Percentiles rank a stretch among this genome's conserved stretches.
These are phyloP conservation scores for Drosophila simulans DNA, from an alignment of 1,140 invertebrate genomes.

Conservation along the genomic window DNA sequence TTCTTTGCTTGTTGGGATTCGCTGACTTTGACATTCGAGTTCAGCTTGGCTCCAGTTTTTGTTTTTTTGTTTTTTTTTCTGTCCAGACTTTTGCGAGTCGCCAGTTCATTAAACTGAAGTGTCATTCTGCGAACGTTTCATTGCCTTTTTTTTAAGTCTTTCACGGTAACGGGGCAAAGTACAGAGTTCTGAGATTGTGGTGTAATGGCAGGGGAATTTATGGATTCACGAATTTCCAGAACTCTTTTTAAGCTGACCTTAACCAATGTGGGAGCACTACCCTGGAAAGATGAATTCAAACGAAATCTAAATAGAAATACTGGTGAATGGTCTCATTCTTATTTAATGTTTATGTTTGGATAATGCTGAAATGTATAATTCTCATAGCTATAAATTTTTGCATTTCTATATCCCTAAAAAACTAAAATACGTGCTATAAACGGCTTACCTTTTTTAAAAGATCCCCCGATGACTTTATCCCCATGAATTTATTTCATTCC, in stretches of 20 bases:
- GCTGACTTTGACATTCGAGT: constrained; percentile 51
- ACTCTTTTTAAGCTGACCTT: constrained; percentile 25
- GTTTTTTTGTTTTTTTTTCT: constrained; percentile 21
- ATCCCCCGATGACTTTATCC: not conserved
- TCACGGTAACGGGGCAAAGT: constrained; percentile 56
- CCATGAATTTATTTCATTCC: constrained; percentile 23
- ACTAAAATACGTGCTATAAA: not conserved
- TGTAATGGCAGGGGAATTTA: constrained; percentile 62
- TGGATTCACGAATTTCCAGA: constrained; percentile 48
- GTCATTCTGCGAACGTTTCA: constrained; percentile 66
- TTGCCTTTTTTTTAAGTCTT: constrained; percentile 41
- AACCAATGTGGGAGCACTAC: constrained; percentile 14
- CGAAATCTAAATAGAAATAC: not conserved
- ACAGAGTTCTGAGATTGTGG: constrained; percentile 52
- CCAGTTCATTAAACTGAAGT: constrained; percentile 78
- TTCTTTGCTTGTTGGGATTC: constrained; percentile 27
- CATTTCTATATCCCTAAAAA: too few relatives aligned
- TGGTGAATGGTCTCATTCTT: not conserved
- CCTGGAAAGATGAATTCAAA: not conserved
- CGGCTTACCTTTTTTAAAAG: not conserved
- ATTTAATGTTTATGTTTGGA: too few relatives aligned
- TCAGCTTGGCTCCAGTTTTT: constrained; percentile 13
- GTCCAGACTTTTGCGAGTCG: constrained; percentile 54
- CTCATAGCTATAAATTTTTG: too few relatives aligned
- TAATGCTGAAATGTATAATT: too few relatives aligned